Evolutionary conservation across 1,140 invertebrate genomes (phyloP), one percentile per base, ranked within the genome.

Genomic region (Drosophila gunungcola): DNA sequence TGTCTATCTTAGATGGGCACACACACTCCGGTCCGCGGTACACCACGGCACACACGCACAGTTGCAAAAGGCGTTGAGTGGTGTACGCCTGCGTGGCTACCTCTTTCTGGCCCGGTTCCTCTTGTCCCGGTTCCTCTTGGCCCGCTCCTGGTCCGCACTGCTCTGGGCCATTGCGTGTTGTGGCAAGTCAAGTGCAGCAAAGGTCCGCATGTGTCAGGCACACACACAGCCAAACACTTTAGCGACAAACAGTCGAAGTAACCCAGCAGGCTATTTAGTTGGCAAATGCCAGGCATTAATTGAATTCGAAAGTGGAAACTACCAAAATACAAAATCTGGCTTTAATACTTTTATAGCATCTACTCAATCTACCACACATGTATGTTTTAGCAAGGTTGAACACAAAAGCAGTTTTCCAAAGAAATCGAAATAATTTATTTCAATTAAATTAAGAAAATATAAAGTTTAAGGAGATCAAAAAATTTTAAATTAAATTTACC

Each of bases 131-230:
- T 38, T 64, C 45, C 32, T 63, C 55, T 83, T 63, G 51, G 38
- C 52, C 58, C 46, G 41, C 16, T 39, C 27, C 36, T 6, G 29
- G 46, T 68, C 49, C 10, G 10, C 12, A n/a, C 41, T 25, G 34
- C 64, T 45, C 27, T 70, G 64, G 55, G 60, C 64, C 83, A 75
- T 85, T 85, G 82, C 82, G 82, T 90, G 88, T 63, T 90, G 88
- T 72, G 80, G 89, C 84, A 86, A 91, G 89, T 91, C 82, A 86
- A 86, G 82, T 88, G 83, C 83, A 86, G 70, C 83, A 81, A 72
- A 53, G 73, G 63, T 61, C 80, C 70, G 79, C 79, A 70, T 76
- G 73, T 81, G 76, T 79, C 81, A 69, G 52, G 61, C 73, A 68
- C 11, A 63, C 57, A 49, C 16, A 73, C 36, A 68, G 49, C 70